Evolutionary conservation across 1,140 invertebrate genomes (phyloP), one percentile per base, ranked within the genome.

Genomic region (Bombyx mandarina): DNA sequence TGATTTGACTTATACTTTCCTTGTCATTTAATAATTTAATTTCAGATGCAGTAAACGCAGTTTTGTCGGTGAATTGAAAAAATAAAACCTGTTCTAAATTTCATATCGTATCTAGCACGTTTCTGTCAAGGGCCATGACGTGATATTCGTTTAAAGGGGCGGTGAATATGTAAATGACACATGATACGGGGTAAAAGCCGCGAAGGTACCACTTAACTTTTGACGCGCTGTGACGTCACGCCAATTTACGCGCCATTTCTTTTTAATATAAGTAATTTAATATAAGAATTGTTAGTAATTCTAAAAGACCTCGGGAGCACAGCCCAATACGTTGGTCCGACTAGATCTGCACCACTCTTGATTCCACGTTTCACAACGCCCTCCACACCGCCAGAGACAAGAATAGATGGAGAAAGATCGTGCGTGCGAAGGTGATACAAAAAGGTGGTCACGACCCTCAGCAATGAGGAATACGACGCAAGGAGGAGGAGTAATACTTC

Each of bases 131-230:
- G 44, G 53, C 53, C 8, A 54, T 46, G 35, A 43, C 54, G 22
- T 42, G 45, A 35, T 35, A 35, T 46, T 48, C 45, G 52, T 45
- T 54, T 35, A 49, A 54, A 44, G 53, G 43, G 43, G 12, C 12
- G 44, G 54, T 56, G 54, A 56, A 56, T 56, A 56, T 56, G 54
- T 48, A 56, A 56, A 56, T 49, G 54, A 48, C 54, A 56, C 54
- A 22, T 56, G 54, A 56, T 56, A 49, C 54, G 54, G 44, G 18
- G 5, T 46, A 46, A 56, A 26, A 56, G 44, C 22, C 54, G 45
- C 45, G 22, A 48, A 49, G 48, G 45, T 48, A 12, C 46, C 54
- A 56, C 54, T 56, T 56, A 56, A 26, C 45, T 45, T 6, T 2
- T 45, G 53, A 54, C 53, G 52, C 43, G 52, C 42, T 53, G 52